Evolutionary conservation across 2,113 vertebrate genomes (phyloP), one percentile per base, ranked within the genome.

Genomic region (Phalacrocorax carbo): DNA sequence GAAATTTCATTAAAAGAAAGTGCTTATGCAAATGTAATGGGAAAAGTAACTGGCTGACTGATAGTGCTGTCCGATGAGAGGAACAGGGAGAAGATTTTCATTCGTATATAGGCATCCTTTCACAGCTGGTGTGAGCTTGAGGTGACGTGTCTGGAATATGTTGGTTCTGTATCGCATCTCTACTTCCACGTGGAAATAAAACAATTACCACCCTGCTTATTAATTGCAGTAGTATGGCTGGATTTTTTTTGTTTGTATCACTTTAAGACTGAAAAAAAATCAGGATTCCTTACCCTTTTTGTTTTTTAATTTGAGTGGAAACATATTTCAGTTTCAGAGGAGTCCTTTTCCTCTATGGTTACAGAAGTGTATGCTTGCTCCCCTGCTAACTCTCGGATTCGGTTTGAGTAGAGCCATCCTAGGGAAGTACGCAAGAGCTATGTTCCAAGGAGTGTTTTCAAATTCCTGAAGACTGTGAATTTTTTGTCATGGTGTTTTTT

Each of bases 381-480:
- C 40, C 46, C 52, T 38, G 85, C 55, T 42, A 3, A 2, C 88
- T 73, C 88, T 64, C 11, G 1, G 40, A 2, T 49, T 54, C 0
- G 0, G 5, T 58, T 76, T 73, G 71, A 90, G 78, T 6, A 27
- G 66, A 65, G 65, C 73, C 52, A 36, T 76, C 84, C 71, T 61
- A 3, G 88, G 93, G 81, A 94, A 95, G 48, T 78, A 71, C 34
- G 20, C 69, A 82, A 57, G 86, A 79, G 81, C 75, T 84, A 4
- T 76, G 76, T 92, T 92, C 94, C 84, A 65, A 78, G 70, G 72
- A 71, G 80, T 78, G 81, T 88, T 94, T 94, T 82, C 48, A 86
- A 25, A 49, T 86, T 94, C 81, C 64, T 92, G 48, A 81, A 86
- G 81, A 79, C 18, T 77, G 40, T 38, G 57, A 40, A 30, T 80